These are phyloP conservation scores for Galeopsomyia nigrocyanea DNA, from an alignment of 2,888 invertebrate genomes.

Conservation along the genomic window DNA sequence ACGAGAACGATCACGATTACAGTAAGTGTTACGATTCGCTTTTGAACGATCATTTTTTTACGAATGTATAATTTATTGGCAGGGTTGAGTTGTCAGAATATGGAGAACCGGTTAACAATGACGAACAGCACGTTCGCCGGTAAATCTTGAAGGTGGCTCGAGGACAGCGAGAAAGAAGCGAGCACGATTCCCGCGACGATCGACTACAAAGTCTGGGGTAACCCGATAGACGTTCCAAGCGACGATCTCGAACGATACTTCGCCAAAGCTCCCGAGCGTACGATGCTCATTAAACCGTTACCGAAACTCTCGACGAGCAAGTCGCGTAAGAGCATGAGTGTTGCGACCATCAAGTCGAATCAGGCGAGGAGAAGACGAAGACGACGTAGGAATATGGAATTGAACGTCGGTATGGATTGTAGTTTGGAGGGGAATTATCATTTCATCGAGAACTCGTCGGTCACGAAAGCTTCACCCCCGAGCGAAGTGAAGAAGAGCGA, in stretches of 20 bases:
- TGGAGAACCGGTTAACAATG: slow-evolving; percentile 64
- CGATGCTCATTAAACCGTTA: slow-evolving; percentile 20
- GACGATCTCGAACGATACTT: slow-evolving; percentile 36
- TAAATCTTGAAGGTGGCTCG: slow-evolving; percentile 67
- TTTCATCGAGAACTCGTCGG: slow-evolving; percentile 33
- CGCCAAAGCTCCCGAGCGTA: slow-evolving; percentile 1
- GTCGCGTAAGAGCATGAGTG: slow-evolving; percentile 26
- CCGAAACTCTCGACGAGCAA: slow-evolving; percentile 12
- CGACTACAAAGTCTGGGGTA: slow-evolving; percentile 39
- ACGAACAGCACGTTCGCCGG: slow-evolving; percentile 62
- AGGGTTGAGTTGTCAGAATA: slow-evolving; percentile 61
- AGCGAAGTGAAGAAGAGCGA: slow-evolving; percentile 30
- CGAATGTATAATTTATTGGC: slow-evolving; percentile 3
- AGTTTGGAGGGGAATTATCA: slow-evolving; percentile 38
- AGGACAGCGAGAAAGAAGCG: slow-evolving; percentile 61
- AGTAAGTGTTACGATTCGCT: slow-evolving; percentile 52
- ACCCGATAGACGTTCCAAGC: slow-evolving; percentile 44
- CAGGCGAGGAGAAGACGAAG: slow-evolving; percentile 24
- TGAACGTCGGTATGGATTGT: slow-evolving; percentile 33
- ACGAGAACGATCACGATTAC: slow-evolving; percentile 62
- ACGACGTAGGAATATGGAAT: slow-evolving; percentile 18
- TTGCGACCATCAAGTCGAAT: slow-evolving; percentile 18
- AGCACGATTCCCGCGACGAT: slow-evolving; percentile 12
- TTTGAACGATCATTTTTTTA: not conserved
- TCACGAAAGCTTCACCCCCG: not conserved